phyloP scores from a whole-genome alignment of 1,140 invertebrate species.

The Caenorhabditis elegans region WBcel235 BX284604.4:12003001-12003500 shows the following conservation, averaged over 20 bases:
- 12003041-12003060: constrained; percentile 22
- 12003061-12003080: constrained; percentile 30
- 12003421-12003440: too few species aligned
- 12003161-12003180: background rate
- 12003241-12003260: constrained; percentile 13
- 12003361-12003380: too few species aligned
- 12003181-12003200: background rate
- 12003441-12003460: too few species aligned
- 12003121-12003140: background rate
- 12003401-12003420: too few species aligned
- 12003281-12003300: too few species aligned
- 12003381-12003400: too few species aligned
- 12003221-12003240: background rate
- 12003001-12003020: background rate
- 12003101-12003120: constrained; percentile 25
- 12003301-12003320: background rate
- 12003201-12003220: background rate
- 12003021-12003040: constrained; percentile 8
- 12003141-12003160: background rate
- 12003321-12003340: background rate
- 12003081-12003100: constrained; percentile 28
- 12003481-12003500: too few species aligned
- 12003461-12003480: too few species aligned
- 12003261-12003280: constrained; percentile 21
- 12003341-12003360: too few species aligned